Conservation (phyloP, 2,113 vertebrate genomes). For the Xiphorhynchus elegans region DNA sequence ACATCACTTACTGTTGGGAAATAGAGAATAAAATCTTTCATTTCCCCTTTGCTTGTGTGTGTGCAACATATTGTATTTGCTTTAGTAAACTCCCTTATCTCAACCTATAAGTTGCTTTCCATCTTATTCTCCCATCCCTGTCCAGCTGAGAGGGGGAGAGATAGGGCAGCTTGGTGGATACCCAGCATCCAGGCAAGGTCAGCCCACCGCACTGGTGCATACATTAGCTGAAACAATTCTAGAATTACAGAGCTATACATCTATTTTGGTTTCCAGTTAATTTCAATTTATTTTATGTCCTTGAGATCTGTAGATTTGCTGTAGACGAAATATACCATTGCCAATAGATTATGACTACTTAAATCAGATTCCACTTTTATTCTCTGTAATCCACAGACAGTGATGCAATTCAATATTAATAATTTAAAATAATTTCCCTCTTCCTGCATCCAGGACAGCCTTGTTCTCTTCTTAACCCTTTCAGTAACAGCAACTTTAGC, state of each 20-base stretch:
- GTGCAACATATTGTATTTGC: rapidly evolving
- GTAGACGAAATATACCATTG: neutral
- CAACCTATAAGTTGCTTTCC: neutral
- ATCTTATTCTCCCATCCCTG: neutral
- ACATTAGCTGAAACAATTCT: neutral
- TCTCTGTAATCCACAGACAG: neutral
- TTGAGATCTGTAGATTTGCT: neutral
- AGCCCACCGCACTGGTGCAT: neutral
- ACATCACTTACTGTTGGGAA: neutral
- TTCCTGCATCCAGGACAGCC: neutral
- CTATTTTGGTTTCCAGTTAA: neutral
- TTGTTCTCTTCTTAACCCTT: conserved; percentile 9
- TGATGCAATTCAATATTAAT: neutral
- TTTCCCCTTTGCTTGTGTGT: neutral
- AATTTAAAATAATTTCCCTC: conserved; percentile 6
- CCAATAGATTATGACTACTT: neutral
- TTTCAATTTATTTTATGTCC: neutral
- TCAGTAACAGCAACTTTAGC: neutral
- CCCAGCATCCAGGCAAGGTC: neutral
- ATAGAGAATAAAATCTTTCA: neutral
- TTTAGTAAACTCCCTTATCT: neutral
- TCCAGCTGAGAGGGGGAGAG: neutral
- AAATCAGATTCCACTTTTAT: neutral
- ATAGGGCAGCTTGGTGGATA: neutral
- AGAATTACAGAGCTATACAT: neutral